These are phyloP conservation scores for Odontesthes bonariensis DNA, from an alignment of 2,113 vertebrate species.

Conservation along the genomic window DNA sequence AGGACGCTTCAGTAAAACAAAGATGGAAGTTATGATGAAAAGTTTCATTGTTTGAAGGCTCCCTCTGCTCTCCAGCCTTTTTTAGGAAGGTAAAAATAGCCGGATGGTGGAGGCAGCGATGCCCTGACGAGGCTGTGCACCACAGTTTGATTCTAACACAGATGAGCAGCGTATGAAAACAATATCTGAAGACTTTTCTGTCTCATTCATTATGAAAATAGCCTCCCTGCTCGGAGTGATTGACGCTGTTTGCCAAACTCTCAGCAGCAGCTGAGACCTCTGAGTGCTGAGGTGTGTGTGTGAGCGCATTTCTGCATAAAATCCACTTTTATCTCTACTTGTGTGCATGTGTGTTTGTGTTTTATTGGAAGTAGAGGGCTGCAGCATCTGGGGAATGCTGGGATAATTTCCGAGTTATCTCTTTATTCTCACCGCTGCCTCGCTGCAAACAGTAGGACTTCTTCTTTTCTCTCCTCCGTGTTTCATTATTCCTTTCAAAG, in stretches of 20 bases:
- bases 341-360: neutral
- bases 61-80: neutral
- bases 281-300: neutral
- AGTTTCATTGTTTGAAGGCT: neutral
- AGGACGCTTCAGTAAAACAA: too few relatives aligned
- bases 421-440: neutral
- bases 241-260: neutral
- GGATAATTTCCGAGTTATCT: conserved; percentile 25
- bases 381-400: conserved; percentile 16
- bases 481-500: conserved; percentile 32
- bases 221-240: neutral
- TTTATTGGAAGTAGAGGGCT: neutral
- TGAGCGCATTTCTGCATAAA: neutral
- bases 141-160: neutral
- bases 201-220: conserved; percentile 6
- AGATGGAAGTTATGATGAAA: too few relatives aligned
- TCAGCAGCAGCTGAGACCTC: conserved; percentile 23
- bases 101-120: neutral
- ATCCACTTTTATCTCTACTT: conserved; percentile 5
- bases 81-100: conserved; percentile 35
- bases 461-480: neutral
- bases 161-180: conserved; percentile 15
- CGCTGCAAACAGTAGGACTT: conserved; percentile 22
- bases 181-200: conserved; percentile 11
- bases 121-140: conserved; percentile 10